These are phyloP conservation scores for Montipora capitata DNA, from an alignment of 92 coral and sea anemone genomes.

Conservation along the genomic window DNA sequence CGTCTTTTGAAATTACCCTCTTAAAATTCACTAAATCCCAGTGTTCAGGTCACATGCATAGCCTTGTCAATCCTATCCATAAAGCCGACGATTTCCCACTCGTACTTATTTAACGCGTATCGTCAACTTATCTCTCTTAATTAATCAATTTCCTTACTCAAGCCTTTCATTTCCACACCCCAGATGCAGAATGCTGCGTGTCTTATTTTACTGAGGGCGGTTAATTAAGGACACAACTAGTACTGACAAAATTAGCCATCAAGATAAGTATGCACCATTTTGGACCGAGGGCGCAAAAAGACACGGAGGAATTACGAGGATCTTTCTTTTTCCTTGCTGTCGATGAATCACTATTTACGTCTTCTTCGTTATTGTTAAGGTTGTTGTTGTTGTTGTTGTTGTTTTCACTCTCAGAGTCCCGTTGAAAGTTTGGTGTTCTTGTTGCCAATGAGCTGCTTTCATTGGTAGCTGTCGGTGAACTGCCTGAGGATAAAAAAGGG, in stretches of 20 bases:
- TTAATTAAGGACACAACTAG: background rate
- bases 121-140: too few relatives aligned
- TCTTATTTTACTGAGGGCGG: background rate
- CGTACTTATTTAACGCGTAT: too few relatives aligned
- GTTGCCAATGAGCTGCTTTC: background rate
- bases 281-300: background rate
- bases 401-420: background rate
- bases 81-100: too few relatives aligned
- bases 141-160: too few relatives aligned
- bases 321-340: slow-evolving; percentile 4
- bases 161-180: too few relatives aligned
- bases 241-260: background rate
- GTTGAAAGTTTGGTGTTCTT: background rate
- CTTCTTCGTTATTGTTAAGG: background rate
- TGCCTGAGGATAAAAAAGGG: background rate
- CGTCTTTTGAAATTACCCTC: too few relatives aligned
- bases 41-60: too few relatives aligned
- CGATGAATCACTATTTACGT: background rate
- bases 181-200: too few relatives aligned
- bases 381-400: slow-evolving; percentile 9
- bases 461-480: background rate
- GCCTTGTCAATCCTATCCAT: too few relatives aligned
- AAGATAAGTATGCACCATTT: slow-evolving; percentile 12
- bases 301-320: background rate
- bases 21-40: too few relatives aligned